Conservation (phyloP, 2,113 vertebrate species). For the Grus americana region DNA sequence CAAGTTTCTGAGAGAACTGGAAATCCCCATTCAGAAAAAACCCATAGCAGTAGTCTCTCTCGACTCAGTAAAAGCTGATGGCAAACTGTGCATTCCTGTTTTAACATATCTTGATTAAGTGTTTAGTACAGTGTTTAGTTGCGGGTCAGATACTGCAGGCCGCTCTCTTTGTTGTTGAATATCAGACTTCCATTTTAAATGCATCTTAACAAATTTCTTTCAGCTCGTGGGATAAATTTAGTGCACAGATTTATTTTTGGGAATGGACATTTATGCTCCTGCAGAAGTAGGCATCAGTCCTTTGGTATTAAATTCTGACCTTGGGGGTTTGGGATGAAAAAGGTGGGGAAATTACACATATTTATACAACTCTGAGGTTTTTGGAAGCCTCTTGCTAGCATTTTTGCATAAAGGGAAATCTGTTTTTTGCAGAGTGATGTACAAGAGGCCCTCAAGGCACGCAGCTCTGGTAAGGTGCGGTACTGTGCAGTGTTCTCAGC, state of each 20-base stretch:
- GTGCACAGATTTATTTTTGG: not conserved
- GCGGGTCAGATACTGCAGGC: not conserved
- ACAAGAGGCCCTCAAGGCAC: not conserved
- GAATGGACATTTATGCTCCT: not conserved
- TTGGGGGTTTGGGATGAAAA: not conserved
- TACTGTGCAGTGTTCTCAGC: not conserved
- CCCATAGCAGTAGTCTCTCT: not conserved
- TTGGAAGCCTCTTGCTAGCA: not conserved
- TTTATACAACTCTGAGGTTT: not conserved
- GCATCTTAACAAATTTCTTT: constrained; percentile 19
- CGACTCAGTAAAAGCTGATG: not conserved
- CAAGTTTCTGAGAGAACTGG: not conserved
- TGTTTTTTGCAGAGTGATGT: not conserved
- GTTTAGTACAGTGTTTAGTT: not conserved
- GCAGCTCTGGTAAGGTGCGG: not conserved
- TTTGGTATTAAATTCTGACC: not conserved
- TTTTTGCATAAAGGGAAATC: not conserved
- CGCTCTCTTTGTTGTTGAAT: not conserved
- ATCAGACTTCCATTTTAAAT: not conserved
- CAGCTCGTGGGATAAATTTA: not conserved
- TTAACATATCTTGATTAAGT: not conserved
- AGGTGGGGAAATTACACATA: not conserved
- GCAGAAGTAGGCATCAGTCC: not conserved
- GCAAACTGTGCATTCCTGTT: not conserved
- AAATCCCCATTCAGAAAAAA: not conserved